A percentile compares a stretch with the other conserved stretches of the same genome.
Conservation (phyloP, 2,113 vertebrate genomes). For the Hippocampus comes region DNA sequence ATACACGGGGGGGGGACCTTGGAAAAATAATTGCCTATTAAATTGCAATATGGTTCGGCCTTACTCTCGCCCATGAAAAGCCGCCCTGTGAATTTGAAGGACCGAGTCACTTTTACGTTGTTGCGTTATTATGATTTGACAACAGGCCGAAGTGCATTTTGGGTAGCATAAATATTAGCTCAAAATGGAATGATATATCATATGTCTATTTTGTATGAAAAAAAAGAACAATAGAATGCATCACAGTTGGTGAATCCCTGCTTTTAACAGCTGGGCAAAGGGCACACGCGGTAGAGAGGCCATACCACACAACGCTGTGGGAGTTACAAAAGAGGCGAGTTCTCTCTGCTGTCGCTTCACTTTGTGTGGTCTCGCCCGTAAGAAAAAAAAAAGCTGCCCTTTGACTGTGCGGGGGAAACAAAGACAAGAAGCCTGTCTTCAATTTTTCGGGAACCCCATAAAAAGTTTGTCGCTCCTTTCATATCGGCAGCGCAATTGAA, state of each 20-base stretch:
- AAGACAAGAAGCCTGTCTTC: constrained; percentile 85
- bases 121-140: no score
- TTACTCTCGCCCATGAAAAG: no score
- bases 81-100: no score
- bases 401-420: constrained; percentile 73
- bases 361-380: constrained; percentile 94
- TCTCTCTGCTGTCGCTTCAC: constrained; percentile 80
- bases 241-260: neutral
- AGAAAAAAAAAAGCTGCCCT: constrained; percentile 84
- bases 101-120: no score
- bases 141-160: no score
- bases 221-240: neutral
- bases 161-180: no score
- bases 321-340: constrained; percentile 61
- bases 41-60: no score
- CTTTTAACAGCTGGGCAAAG: neutral
- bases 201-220: neutral
- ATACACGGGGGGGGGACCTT: no score
- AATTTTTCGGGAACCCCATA: constrained; percentile 92
- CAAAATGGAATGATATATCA: no score
- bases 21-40: no score
- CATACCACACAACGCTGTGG: constrained; percentile 40
- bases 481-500: constrained; percentile 83
- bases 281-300: neutral
- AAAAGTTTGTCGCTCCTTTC: constrained; percentile 83